phyloP scores from a whole-genome alignment of 1,140 invertebrate species.

The Oreohelix idahoensis region DNA sequence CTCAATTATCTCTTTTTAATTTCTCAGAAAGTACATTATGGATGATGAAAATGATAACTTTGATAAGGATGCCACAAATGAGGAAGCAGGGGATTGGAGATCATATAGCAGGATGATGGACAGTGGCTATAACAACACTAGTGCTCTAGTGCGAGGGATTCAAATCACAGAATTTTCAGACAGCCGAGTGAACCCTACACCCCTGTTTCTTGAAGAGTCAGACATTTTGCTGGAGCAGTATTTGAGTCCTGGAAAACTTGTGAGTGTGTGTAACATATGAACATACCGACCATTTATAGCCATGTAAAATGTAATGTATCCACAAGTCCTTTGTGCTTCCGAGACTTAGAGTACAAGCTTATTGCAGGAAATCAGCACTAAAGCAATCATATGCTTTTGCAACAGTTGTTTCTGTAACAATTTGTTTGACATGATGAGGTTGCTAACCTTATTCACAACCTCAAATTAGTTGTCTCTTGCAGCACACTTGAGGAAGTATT shows the following conservation, averaged over 20 bases:
- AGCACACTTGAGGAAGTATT: too few species aligned
- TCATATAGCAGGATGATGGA: background rate
- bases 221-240: slow-evolving; percentile 69
- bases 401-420: too few species aligned
- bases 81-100: background rate
- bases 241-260: slow-evolving; percentile 58
- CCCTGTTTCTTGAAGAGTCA: slow-evolving; percentile 65
- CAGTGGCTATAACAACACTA: slow-evolving; percentile 49
- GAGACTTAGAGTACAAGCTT: too few species aligned
- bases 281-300: too few species aligned
- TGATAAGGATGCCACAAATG: background rate
- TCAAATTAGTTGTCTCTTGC: too few species aligned
- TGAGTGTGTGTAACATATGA: slow-evolving; percentile 28
- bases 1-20: background rate
- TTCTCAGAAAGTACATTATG: slow-evolving; percentile 13
- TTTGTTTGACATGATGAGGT: too few species aligned
- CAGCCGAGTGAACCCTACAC: slow-evolving; percentile 66
- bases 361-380: too few species aligned
- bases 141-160: slow-evolving; percentile 67
- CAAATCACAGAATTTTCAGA: slow-evolving; percentile 70
- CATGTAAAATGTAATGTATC: too few species aligned
- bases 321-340: too few species aligned
- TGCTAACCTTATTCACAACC: too few species aligned
- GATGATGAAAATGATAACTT: background rate
- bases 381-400: too few species aligned